phyloP scores from a whole-genome alignment of 2,113 vertebrate species.

The Synodontis membranacea region DNA sequence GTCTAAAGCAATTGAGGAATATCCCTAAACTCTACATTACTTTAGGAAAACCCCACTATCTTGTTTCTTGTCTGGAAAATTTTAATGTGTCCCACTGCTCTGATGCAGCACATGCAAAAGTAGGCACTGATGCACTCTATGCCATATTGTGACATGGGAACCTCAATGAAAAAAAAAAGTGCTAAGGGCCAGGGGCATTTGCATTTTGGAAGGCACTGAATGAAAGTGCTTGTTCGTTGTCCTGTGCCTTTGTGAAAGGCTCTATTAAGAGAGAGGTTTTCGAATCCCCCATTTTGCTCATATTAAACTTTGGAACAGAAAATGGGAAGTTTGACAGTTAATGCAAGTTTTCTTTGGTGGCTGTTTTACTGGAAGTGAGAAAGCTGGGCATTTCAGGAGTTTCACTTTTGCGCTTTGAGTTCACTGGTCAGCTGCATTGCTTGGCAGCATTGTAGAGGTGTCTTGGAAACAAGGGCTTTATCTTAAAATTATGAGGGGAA shows the following conservation, averaged over 20 bases:
- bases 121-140: conserved; percentile 62
- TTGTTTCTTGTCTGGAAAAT: conserved; percentile 61
- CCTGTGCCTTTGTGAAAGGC: conserved; percentile 77
- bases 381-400: neutral
- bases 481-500: conserved; percentile 55
- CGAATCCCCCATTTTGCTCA: conserved; percentile 72
- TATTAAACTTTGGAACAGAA: conserved; percentile 63
- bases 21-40: conserved; percentile 33
- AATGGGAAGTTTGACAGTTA: conserved; percentile 59
- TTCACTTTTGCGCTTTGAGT: conserved; percentile 26
- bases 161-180: conserved; percentile 78
- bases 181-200: conserved; percentile 78
- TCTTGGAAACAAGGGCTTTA: conserved; percentile 51
- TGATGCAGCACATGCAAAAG: conserved; percentile 50
- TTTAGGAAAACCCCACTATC: conserved; percentile 56
- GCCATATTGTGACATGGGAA: conserved; percentile 78
- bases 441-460: conserved; percentile 39
- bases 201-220: conserved; percentile 80
- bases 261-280: conserved; percentile 75
- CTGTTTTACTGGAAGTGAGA: conserved; percentile 39
- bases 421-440: conserved; percentile 44
- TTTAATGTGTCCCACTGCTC: conserved; percentile 57
- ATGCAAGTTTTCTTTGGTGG: conserved; percentile 56
- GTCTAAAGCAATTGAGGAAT: conserved; percentile 3
- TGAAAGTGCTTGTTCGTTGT: conserved; percentile 76